A percentile compares a stretch with the other conserved stretches of the same genome.
Evolutionary conservation across 2,113 vertebrate genomes (phyloP).

Genomic region (Nyctibius bracteatus): DNA sequence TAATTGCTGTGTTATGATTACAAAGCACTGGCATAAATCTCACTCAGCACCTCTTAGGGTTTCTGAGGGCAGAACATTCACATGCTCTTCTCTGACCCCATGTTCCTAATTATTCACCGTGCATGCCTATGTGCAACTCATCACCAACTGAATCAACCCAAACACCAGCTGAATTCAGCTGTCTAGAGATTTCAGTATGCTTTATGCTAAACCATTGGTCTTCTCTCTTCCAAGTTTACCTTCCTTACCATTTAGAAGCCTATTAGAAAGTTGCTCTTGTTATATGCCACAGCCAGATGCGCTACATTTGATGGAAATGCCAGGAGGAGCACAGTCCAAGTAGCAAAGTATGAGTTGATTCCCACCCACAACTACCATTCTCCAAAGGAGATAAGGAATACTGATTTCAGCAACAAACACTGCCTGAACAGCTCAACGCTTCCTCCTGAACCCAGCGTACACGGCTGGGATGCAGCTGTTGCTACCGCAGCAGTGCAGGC

Average conservation of each 20-base stretch:
- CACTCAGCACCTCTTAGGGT: neutral
- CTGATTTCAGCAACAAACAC: neutral
- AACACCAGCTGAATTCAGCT: neutral
- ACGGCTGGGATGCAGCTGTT: neutral
- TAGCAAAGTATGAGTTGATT: neutral
- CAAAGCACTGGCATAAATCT: conserved; percentile 2
- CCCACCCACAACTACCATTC: neutral
- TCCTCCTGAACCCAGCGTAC: neutral
- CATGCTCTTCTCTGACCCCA: neutral
- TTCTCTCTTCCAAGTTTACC: neutral
- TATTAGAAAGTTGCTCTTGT: neutral
- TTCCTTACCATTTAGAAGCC: neutral
- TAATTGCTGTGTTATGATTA: neutral
- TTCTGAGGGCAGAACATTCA: neutral
- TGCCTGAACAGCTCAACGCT: neutral
- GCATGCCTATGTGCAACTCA: neutral
- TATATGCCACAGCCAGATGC: neutral
- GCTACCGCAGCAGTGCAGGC: neutral
- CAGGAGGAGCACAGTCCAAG: neutral
- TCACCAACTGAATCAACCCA: neutral
- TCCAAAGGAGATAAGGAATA: neutral
- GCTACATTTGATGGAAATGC: neutral
- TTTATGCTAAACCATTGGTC: neutral
- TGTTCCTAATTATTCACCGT: neutral
- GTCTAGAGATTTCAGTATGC: neutral